Base-by-base conservation (phyloP, 2,113 vertebrate genomes). In the Tragulus kanchil region DNA sequence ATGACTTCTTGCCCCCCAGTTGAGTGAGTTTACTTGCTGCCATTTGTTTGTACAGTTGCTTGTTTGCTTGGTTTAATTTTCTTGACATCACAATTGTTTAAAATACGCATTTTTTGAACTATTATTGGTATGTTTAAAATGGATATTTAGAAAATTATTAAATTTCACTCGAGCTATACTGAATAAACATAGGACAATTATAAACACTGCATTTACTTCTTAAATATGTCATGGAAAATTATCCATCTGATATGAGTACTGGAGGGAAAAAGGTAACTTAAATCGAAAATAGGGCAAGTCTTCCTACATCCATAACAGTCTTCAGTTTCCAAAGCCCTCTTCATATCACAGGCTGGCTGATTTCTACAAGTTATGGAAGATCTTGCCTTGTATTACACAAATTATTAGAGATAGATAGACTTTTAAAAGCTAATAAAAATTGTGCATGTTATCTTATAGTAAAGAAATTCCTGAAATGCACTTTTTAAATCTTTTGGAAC, bases 21-120 rank as follows among this genome's bases (percentile, higher is more conserved):
- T 42, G 23, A 45, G 36, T 23, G 31, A 86, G 28, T n/a, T 78
- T 87, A 36, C 3, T 21, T 21, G 5, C 50, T 59, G 4, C 45
- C 71, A 93, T 79, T 58, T 82, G 16, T 52, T 36, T 93, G 25
- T n/a, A 78, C n/a, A n/a, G n/a, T n/a, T n/a, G n/a, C n/a, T n/a
- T 58, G 31, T 71, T 54, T 87, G 16, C 11, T 93, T 85, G 21
- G 59, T 45, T 86, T 79, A 82, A 23, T 61, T 48, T 9, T 15
- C 8, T 54, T n/a, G 42, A 64, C 21, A 8, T 87, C 59, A 19
- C 26, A 50, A 59, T 16, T 81, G 19, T 81, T 81, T 81, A 56
- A 36, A 56, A 81, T 58, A 58, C 3, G 0, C 50, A 58, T 81
- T 36, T 81, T 81, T 81, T 81, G 58, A 31, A 52, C 23, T 12